Conservation (phyloP, 1,140 invertebrate genomes). For the Lepidurus arcticus region DNA sequence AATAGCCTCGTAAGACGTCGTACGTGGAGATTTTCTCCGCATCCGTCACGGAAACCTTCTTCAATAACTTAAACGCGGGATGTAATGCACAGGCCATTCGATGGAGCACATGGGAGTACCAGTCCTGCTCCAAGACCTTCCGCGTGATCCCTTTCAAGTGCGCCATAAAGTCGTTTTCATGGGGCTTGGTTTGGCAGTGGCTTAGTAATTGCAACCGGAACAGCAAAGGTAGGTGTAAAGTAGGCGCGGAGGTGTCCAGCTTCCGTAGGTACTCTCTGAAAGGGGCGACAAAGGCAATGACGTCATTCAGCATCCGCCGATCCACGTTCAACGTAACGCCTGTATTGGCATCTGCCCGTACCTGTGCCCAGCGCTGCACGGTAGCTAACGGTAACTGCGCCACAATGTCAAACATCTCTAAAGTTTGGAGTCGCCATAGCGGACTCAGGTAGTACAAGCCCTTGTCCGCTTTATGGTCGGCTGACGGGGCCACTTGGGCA, state of each 20-base stretch:
- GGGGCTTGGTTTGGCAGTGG: constrained; percentile 13
- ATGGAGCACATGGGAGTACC: constrained; percentile 23
- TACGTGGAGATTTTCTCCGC: constrained; percentile 26
- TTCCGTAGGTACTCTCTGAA: constrained; percentile 12
- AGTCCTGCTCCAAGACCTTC: background rate
- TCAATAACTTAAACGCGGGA: constrained; percentile 31
- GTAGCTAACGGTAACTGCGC: background rate
- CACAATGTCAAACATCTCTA: constrained; percentile 8
- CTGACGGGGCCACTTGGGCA: background rate
- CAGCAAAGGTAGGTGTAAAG: background rate
- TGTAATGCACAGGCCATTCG: constrained; percentile 29
- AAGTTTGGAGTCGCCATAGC: background rate
- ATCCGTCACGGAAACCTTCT: constrained; percentile 28
- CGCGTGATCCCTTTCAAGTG: constrained; percentile 22
- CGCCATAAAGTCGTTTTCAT: constrained; percentile 20
- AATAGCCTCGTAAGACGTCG: constrained; percentile 16
- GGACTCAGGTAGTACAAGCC: constrained; percentile 14
- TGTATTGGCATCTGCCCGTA: background rate
- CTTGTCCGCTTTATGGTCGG: background rate
- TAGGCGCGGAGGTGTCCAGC: background rate
- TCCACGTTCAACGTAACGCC: background rate
- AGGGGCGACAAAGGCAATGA: background rate
- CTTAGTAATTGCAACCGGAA: background rate
- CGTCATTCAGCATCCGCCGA: background rate
- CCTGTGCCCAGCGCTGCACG: background rate